These are phyloP conservation scores for Ganaspis sp. DNA, from an alignment of 1,140 invertebrate genomes.

Conservation along the genomic window DNA sequence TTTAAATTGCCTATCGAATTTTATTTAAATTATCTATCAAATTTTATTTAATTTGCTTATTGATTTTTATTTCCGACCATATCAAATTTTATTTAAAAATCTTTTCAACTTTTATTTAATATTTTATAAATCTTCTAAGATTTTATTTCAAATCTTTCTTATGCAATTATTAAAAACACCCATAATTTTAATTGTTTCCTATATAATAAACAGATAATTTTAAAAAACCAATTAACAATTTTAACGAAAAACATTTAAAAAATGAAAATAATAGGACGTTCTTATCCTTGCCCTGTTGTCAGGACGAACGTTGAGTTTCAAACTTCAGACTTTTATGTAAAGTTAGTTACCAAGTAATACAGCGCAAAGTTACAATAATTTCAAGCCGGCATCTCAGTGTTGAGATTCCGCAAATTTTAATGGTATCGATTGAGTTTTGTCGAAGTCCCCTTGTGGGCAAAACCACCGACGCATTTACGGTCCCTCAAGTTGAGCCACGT, in stretches of 20 bases:
- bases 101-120: too few species aligned
- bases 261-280: constrained; percentile 1
- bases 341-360: constrained; percentile 73
- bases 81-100: too few species aligned
- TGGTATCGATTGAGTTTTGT: constrained; percentile 74
- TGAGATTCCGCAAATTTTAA: constrained; percentile 56
- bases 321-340: constrained; percentile 71
- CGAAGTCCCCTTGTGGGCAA: constrained; percentile 76
- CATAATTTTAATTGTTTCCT: too few species aligned
- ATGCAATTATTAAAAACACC: too few species aligned
- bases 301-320: constrained; percentile 67
- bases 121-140: too few species aligned
- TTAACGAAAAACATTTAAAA: not conserved
- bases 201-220: not conserved
- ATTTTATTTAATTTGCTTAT: too few species aligned
- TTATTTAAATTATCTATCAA: too few species aligned
- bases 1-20: too few species aligned
- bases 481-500: constrained; percentile 56
- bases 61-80: too few species aligned
- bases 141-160: too few species aligned
- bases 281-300: constrained; percentile 3
- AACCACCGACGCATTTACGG: constrained; percentile 73
- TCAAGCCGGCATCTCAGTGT: constrained; percentile 52
- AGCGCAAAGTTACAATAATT: constrained; percentile 74
- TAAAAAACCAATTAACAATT: not conserved